A percentile compares a stretch with the other conserved stretches of the same genome.
Conservation (phyloP, 30 jellyfish, hydroid and myxozoan genomes). For the Cassiopea andromeda region DNA sequence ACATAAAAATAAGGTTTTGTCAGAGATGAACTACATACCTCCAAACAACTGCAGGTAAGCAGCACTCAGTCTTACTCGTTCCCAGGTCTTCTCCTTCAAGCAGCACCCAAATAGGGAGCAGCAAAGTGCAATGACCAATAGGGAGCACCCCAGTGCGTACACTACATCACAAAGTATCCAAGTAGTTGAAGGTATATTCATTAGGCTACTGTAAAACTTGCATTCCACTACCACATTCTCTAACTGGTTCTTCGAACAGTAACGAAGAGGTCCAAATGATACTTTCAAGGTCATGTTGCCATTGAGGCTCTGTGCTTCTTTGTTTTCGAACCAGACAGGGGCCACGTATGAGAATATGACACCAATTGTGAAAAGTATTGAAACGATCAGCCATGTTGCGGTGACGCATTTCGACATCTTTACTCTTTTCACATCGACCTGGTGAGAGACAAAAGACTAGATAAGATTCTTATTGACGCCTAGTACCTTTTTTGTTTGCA, state of each 20-base stretch:
- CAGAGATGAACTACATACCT: conserved; percentile 45
- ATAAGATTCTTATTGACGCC: no score
- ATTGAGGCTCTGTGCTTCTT: conserved; percentile 12
- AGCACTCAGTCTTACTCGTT: conserved; percentile 76
- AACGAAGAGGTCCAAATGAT: conserved; percentile 84
- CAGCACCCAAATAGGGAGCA: conserved; percentile 78
- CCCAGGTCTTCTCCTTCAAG: conserved; percentile 71
- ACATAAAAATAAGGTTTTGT: no score
- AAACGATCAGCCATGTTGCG: conserved; percentile 61
- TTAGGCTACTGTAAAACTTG: conserved; percentile 67
- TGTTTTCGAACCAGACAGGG: conserved; percentile 93
- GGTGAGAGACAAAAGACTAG: neutral
- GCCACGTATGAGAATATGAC: conserved; percentile 71
- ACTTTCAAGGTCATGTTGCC: conserved; percentile 48
- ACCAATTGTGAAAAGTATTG: conserved; percentile 72
- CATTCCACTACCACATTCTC: conserved; percentile 66
- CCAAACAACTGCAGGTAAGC: conserved; percentile 89
- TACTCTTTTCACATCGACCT: conserved; percentile 19
- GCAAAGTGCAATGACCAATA: conserved; percentile 61
- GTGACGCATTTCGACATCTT: conserved; percentile 84
- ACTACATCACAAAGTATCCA: conserved; percentile 88
- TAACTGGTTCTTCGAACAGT: conserved; percentile 65
- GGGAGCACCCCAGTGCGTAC: conserved; percentile 73
- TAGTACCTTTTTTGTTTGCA: no score
- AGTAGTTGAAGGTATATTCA: conserved; percentile 81